Evolutionary conservation across 2,113 vertebrate genomes (phyloP).

Genomic region (Phoenicopterus ruber): DNA sequence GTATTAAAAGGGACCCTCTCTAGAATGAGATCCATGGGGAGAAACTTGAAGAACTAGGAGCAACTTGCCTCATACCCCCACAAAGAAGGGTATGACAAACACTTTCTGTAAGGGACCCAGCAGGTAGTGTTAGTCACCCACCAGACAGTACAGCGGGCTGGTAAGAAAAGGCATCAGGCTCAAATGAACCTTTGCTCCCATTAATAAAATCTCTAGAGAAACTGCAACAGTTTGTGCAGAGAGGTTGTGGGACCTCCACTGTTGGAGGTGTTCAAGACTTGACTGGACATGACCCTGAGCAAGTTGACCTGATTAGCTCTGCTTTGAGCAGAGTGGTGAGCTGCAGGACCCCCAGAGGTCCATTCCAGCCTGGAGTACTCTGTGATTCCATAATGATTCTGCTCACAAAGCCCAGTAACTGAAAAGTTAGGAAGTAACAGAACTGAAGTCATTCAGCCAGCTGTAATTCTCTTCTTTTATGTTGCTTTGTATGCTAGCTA

Average conservation of each 20-base stretch:
- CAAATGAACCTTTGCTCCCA: not conserved
- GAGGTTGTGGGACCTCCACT: not conserved
- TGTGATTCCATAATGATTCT: no score
- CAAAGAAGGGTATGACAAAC: not conserved
- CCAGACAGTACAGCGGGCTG: not conserved
- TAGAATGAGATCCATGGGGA: not conserved
- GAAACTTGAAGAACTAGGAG: not conserved
- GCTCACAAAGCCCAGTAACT: not conserved
- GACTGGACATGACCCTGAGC: not conserved
- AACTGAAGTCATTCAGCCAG: not conserved
- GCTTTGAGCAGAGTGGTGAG: not conserved
- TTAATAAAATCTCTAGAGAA: not conserved
- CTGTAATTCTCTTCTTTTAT: not conserved
- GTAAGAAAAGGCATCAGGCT: not conserved
- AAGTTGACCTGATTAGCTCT: not conserved
- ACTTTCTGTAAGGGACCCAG: not conserved
- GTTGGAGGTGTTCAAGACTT: not conserved
- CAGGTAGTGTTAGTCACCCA: not conserved
- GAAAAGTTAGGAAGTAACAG: not conserved
- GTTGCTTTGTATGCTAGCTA: not conserved
- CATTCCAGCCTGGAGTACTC: not conserved
- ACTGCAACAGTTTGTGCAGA: not conserved
- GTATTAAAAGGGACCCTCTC: not conserved
- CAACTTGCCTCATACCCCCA: not conserved
- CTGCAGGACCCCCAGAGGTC: not conserved